phyloP scores from a whole-genome alignment of 2,888 invertebrate genomes.

The Pterostichus madidus region DNA sequence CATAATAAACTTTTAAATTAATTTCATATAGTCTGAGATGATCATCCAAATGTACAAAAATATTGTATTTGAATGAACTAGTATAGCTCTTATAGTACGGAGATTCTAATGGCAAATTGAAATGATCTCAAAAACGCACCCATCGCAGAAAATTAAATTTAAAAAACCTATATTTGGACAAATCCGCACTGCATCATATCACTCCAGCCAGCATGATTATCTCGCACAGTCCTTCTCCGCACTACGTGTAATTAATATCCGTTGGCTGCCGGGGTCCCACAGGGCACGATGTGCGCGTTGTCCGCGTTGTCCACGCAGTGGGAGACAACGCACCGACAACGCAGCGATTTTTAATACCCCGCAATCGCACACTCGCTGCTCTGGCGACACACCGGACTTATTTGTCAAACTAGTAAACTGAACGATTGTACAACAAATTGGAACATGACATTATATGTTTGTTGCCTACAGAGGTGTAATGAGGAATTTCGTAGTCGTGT shows the following conservation, averaged over 20 bases:
- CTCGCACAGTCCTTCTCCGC: not conserved
- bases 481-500: slow-evolving; percentile 16
- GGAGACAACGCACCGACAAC: slow-evolving; percentile 47
- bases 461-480: slow-evolving; percentile 44
- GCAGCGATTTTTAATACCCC: slow-evolving; percentile 52
- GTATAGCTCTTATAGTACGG: too few relatives aligned
- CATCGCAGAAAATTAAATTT: not conserved
- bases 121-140: too few relatives aligned
- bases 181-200: not conserved
- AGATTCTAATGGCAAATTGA: too few relatives aligned
- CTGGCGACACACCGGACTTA: slow-evolving; percentile 45
- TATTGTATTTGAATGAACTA: too few relatives aligned
- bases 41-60: too few relatives aligned
- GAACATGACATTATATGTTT: slow-evolving; percentile 57
- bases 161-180: not conserved
- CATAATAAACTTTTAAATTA: too few relatives aligned
- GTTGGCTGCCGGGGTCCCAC: slow-evolving; percentile 26
- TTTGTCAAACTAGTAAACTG: slow-evolving; percentile 54
- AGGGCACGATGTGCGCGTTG: slow-evolving; percentile 44
- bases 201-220: not conserved
- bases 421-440: slow-evolving; percentile 50
- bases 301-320: slow-evolving; percentile 60
- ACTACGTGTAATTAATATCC: slow-evolving; percentile 19
- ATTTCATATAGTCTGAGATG: too few relatives aligned
- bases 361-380: slow-evolving; percentile 1